Base-by-base conservation (phyloP, 2,888 invertebrate genomes). In the Limnephilus rhombicus region DNA sequence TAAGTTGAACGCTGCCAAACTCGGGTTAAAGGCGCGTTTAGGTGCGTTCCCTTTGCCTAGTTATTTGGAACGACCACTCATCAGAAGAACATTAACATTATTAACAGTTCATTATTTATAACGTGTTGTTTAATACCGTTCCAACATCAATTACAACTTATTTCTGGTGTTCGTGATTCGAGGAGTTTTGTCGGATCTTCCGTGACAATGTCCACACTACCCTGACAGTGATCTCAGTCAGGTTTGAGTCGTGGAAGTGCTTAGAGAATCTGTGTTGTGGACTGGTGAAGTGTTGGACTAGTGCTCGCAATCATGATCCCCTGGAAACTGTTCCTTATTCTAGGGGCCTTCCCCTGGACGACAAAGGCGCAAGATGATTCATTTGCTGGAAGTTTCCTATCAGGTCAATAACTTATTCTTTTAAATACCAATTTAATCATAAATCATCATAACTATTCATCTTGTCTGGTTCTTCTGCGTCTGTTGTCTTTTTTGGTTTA, bases 321-420 rank as follows among this genome's bases (percentile, higher is more conserved):
- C 49, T 93, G 93, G 93, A 89, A 49, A 93, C 94, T 95, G 92
- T 85, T 93, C n/a, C 88, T 95, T 85, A 93, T 95, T 68, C 94
- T 95, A 91, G 94, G 95, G 92, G 94, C 94, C 93, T 91, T 94
- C 31, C 92, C 94, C 87, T 94, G 95, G 85, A 94, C 94, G 41
- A 93, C 94, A 94, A 94, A 94, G 93, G 95, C 95, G 93, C 96
- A 97, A 95, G 98, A 98, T 95, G 98, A 98, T 94, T 98, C 98
- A 89, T 96, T 98, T 94, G 98, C 98, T 93, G 98, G 98, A 94
- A 98, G 98, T 94, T 98, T 98, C 95, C 96, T 98, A 91, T 98
- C 98, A 95, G 98, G 98, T 98, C 24, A 41, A 37, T 85, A 24
- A 96, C 49, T 81, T 7, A 34, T n/a, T 41, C 34, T 18, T 18